These are phyloP conservation scores for Aquatica leii DNA, from an alignment of 2,888 invertebrate species.

Conservation along the genomic window DNA sequence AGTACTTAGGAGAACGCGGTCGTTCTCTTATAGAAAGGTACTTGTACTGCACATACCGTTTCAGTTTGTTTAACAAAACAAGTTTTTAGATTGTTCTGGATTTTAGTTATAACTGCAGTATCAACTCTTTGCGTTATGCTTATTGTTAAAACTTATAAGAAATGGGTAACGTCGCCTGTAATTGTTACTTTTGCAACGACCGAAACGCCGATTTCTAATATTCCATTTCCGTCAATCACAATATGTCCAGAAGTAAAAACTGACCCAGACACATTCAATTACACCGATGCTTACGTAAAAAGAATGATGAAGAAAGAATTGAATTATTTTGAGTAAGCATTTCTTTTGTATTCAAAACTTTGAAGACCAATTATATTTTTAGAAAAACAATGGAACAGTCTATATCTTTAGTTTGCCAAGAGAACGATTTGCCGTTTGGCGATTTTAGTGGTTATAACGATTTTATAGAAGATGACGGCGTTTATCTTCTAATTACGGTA, in stretches of 20 bases:
- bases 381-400: too few species aligned
- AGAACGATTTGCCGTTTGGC: neutral
- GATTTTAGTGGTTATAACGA: too few species aligned
- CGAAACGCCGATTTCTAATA: conserved; percentile 73
- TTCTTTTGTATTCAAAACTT: too few species aligned
- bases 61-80: neutral
- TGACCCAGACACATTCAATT: conserved; percentile 1
- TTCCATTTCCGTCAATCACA: conserved; percentile 61
- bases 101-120: neutral
- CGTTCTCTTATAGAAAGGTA: conserved; percentile 38
- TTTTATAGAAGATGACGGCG: neutral
- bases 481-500: neutral
- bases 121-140: conserved; percentile 67
- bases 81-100: conserved; percentile 14
- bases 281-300: conserved; percentile 12
- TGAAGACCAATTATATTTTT: too few species aligned
- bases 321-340: too few species aligned
- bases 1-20: conserved; percentile 42
- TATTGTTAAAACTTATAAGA: conserved; percentile 72
- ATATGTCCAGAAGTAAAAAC: conserved; percentile 50
- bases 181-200: conserved; percentile 80
- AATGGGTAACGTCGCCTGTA: conserved; percentile 78
- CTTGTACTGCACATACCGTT: neutral
- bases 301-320: conserved; percentile 1
- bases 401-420: neutral